Evolutionary conservation across 2,888 invertebrate genomes (phyloP).

Genomic region (Synanthedon myopaeformis): DNA sequence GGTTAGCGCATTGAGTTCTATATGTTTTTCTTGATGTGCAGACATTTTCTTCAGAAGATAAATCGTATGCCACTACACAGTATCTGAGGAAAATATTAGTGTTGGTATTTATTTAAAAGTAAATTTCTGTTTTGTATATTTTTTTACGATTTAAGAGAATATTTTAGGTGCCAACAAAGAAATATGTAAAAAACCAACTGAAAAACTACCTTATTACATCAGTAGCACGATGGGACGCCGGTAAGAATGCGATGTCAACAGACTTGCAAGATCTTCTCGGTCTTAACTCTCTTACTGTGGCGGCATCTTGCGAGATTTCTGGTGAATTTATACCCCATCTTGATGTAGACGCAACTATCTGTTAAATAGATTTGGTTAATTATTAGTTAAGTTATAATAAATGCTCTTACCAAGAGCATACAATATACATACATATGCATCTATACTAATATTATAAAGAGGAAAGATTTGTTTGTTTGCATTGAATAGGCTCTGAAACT

Average conservation of each 20-base stretch:
- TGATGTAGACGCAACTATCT: slow-evolving; percentile 49
- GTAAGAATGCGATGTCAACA: slow-evolving; percentile 51
- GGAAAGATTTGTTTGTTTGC: too few species aligned
- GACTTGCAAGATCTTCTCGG: slow-evolving; percentile 48
- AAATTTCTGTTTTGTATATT: not conserved
- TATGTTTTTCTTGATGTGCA: slow-evolving; percentile 29
- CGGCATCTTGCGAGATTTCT: slow-evolving; percentile 42
- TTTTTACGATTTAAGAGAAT: not conserved
- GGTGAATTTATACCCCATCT: slow-evolving; percentile 48
- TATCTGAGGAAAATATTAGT: slow-evolving; percentile 28
- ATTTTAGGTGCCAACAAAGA: not conserved
- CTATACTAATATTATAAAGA: too few species aligned
- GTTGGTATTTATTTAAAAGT: not conserved
- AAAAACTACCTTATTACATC: slow-evolving; percentile 43
- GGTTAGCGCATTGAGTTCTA: slow-evolving; percentile 37
- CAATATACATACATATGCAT: too few species aligned
- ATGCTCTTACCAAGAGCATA: not conserved
- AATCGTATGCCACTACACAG: slow-evolving; percentile 42
- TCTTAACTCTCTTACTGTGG: slow-evolving; percentile 43
- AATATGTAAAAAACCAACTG: not conserved
- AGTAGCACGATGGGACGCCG: slow-evolving; percentile 48
- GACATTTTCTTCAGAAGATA: slow-evolving; percentile 21
- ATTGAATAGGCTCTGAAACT: too few species aligned
- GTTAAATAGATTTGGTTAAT: slow-evolving; percentile 4
- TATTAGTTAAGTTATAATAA: not conserved